Evolutionary conservation across 2,797 vertebrate species (phyloP), one percentile per base, ranked within the genome.

Genomic region (Distichodus sexfasciatus): DNA sequence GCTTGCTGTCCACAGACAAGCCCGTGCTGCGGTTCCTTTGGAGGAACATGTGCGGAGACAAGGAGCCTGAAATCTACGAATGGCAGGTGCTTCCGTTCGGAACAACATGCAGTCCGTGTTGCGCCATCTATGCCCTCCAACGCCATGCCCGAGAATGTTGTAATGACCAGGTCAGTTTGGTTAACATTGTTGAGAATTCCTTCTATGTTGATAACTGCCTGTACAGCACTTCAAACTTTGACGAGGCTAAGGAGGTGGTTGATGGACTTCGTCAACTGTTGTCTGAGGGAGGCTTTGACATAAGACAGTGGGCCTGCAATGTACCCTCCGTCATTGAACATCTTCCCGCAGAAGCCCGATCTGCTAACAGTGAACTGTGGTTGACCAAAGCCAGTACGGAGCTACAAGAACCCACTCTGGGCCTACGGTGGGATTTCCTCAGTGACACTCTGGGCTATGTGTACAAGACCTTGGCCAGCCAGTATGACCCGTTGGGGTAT

Each of bases 291-390:
- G 75, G 71, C 2, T 79, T 79, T 59, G 64, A 72, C 0, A 66
- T 77, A 4, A 44, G 68, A 21, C 68, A 76, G 26, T 75, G 60
- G 68, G 6, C 53, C 23, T 44, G 31, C 14, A 71, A 74, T 7
- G 2, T 10, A 5, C 21, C 33, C 21, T 29, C 23, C 14, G 41
- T 66, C 0, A 19, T 58, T 19, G 19, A 35, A 4, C 53, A 58
- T 12, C n/a, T 72, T 1, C 50, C 51, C 1, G 10, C 48, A 8
- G 51, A 64, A 1, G 60, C 60, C 1, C 46, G 40, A 46, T 43
- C 60, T 9, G 28, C 14, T 0, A 28, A 1, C 1, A 23, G n/a
- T 23, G 59, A 64, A 14, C 29, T 38, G 3, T 65, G 50, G 69
- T 38, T 74, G 0, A 14, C 36, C 1, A 17, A 44, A 14, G 12